Evolutionary conservation across 1,140 invertebrate genomes (phyloP).

Genomic region (Dinothrombium tinctorium): DNA sequence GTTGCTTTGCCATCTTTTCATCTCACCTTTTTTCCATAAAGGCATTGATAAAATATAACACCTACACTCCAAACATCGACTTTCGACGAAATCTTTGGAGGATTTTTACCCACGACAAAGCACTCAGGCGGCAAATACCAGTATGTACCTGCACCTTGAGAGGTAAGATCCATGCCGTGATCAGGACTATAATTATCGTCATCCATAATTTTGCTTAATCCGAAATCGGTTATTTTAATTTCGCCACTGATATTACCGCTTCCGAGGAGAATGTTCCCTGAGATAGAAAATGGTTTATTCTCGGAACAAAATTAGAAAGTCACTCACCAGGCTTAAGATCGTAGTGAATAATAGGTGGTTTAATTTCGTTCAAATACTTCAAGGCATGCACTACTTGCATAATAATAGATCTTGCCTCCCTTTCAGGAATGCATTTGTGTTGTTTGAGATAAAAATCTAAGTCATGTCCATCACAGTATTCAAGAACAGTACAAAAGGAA

Average conservation of each 20-base stretch:
- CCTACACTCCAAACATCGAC: slow-evolving; percentile 99
- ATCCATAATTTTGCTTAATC: slow-evolving; percentile 97
- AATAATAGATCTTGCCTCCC: slow-evolving; percentile 92
- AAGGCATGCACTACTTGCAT: slow-evolving; percentile 90
- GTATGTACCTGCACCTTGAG: slow-evolving; percentile 96
- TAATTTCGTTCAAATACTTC: slow-evolving; percentile 98
- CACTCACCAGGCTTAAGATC: slow-evolving; percentile 79
- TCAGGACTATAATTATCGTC: slow-evolving; percentile 96
- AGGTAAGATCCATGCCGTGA: slow-evolving; percentile 96
- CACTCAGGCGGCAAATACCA: slow-evolving; percentile 99
- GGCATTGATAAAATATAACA: slow-evolving; percentile 99
- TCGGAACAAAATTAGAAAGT: slow-evolving; percentile 1
- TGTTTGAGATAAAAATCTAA: slow-evolving; percentile 99
- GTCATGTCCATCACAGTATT: slow-evolving; percentile 99
- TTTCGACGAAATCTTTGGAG: slow-evolving; percentile 98
- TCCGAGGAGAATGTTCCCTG: slow-evolving; percentile 38
- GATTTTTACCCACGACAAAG: slow-evolving; percentile 96
- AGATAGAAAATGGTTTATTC: slow-evolving; percentile 1
- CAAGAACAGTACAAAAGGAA: slow-evolving; percentile 98
- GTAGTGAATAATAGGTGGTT: slow-evolving; percentile 98
- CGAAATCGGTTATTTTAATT: slow-evolving; percentile 99
- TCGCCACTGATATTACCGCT: slow-evolving; percentile 56
- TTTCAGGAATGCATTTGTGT: slow-evolving; percentile 95
- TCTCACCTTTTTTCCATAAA: slow-evolving; percentile 64
- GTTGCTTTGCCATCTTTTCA: too few species aligned